Evolutionary conservation across 2,888 invertebrate genomes (phyloP).

Genomic region (Caenorhabditis japonica): DNA sequence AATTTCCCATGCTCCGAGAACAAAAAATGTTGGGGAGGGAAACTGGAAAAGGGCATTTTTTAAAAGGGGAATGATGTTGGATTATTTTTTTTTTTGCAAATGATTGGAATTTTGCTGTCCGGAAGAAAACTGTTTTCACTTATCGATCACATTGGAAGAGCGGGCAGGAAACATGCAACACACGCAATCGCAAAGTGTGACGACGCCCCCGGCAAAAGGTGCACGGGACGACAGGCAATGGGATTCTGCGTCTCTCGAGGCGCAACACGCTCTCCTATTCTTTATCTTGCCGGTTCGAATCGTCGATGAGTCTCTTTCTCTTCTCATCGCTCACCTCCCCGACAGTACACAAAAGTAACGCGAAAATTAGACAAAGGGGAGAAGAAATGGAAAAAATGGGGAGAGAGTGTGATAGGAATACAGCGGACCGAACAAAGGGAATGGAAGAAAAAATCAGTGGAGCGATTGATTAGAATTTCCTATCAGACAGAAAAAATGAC

Average conservation of each 20-base stretch:
- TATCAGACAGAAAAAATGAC: too few species aligned
- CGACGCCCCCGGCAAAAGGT: constrained; percentile 25
- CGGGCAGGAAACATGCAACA: constrained; percentile 11
- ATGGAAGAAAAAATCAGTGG: background rate
- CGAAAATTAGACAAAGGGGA: constrained; percentile 9
- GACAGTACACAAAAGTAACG: constrained; percentile 13
- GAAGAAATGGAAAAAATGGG: constrained; percentile 2
- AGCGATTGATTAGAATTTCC: too few species aligned
- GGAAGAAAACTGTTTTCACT: constrained; percentile 4
- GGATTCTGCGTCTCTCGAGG: constrained; percentile 3
- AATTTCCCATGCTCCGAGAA: too few species aligned
- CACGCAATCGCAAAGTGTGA: constrained; percentile 12
- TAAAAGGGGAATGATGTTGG: too few species aligned
- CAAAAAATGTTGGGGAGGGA: too few species aligned
- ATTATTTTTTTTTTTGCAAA: too few species aligned
- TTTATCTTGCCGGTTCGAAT: constrained; percentile 9
- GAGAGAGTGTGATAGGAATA: background rate
- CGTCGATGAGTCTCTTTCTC: background rate
- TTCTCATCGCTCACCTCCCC: background rate
- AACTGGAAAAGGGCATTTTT: too few species aligned
- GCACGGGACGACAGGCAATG: constrained; percentile 10
- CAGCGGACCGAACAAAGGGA: background rate
- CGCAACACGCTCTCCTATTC: constrained; percentile 37
- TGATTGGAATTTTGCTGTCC: too few species aligned
- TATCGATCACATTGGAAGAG: constrained; percentile 27